Evolutionary conservation across 2,797 vertebrate genomes (phyloP).

Genomic region (Gila robusta): DNA sequence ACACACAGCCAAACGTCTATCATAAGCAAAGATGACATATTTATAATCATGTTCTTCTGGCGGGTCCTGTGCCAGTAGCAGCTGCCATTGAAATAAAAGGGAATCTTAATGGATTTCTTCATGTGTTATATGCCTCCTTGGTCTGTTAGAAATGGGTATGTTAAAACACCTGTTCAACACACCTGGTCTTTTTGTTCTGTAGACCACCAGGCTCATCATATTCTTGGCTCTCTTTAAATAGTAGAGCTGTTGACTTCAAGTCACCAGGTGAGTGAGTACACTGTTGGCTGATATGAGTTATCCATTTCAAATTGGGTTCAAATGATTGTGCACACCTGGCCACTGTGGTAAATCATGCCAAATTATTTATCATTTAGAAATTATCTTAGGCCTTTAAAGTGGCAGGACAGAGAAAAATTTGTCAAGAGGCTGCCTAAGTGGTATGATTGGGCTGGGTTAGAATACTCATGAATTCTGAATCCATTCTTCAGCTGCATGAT

Average conservation of each 20-base stretch:
- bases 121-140: background rate
- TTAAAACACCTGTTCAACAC: slow-evolving; percentile 39
- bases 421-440: background rate
- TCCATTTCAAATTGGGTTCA: slow-evolving; percentile 29
- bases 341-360: slow-evolving; percentile 9
- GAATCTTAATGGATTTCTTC: background rate
- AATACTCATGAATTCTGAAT: slow-evolving; percentile 9
- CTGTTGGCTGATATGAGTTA: slow-evolving; percentile 19
- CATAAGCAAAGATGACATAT: background rate
- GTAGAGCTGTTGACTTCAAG: slow-evolving; percentile 31
- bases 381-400: slow-evolving; percentile 8
- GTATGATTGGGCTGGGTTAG: background rate
- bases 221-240: slow-evolving; percentile 25
- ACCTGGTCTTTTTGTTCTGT: slow-evolving; percentile 10
- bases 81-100: slow-evolving; percentile 16
- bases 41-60: slow-evolving; percentile 10
- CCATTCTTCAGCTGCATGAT: background rate
- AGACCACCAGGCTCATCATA: background rate
- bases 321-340: slow-evolving; percentile 17
- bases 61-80: background rate
- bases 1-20: background rate
- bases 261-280: slow-evolving; percentile 29
- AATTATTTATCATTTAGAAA: slow-evolving; percentile 25
- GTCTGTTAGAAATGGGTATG: background rate
- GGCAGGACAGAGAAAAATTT: background rate